phyloP scores from a whole-genome alignment of 2,113 vertebrate species.

The Columbina picui region DNA sequence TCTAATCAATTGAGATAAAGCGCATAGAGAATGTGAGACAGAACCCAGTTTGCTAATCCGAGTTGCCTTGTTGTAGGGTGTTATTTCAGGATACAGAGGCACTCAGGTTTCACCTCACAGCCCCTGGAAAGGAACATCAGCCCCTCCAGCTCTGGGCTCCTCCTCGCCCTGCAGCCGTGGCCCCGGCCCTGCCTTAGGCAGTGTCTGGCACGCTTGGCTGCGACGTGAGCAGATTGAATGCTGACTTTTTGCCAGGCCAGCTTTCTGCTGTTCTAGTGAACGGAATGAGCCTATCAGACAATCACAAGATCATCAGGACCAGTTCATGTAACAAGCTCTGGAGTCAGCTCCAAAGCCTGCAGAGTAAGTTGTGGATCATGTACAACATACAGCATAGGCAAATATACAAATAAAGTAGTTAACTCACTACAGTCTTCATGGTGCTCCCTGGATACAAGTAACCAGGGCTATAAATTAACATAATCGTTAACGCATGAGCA shows the following conservation, averaged over 20 bases:
- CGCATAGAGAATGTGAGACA: neutral
- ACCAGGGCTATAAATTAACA: neutral
- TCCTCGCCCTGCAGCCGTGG: fast-evolving
- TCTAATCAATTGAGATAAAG: neutral
- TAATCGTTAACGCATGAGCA: neutral
- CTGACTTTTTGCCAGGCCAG: neutral
- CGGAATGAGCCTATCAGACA: neutral
- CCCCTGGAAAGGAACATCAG: neutral
- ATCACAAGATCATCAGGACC: neutral
- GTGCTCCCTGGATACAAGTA: neutral
- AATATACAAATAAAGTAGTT: neutral
- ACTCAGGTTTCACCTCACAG: neutral
- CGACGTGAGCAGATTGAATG: neutral
- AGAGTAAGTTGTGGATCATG: neutral
- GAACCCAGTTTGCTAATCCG: neutral
- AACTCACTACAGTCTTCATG: neutral
- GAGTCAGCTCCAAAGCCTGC: neutral
- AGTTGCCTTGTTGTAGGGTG: neutral
- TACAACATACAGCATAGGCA: neutral
- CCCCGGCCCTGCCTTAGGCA: neutral
- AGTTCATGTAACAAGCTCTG: neutral
- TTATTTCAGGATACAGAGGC: neutral
- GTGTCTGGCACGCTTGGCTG: neutral
- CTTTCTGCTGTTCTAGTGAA: neutral
- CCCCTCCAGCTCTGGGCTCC: neutral